Conservation (phyloP, 2,113 vertebrate species). For the Pseudorasbora parva region DNA sequence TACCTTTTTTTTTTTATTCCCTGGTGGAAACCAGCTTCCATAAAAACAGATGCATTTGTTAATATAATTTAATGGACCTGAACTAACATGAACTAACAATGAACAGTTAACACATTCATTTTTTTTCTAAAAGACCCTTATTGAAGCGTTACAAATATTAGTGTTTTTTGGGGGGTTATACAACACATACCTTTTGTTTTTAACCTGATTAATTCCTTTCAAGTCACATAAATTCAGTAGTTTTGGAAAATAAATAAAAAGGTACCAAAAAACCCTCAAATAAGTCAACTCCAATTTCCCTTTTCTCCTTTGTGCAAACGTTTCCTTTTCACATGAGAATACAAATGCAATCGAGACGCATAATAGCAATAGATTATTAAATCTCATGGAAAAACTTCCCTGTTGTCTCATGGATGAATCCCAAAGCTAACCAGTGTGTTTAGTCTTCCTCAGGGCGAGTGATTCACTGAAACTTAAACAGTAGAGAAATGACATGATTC, state of each 20-base stretch:
- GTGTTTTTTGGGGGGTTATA: neutral
- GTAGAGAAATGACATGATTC: slow-evolving; percentile 35
- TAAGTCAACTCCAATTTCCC: slow-evolving; percentile 13
- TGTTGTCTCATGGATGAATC: neutral
- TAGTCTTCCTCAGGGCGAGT: slow-evolving; percentile 38
- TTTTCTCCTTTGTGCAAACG: neutral
- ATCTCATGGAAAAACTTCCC: neutral
- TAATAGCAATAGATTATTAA: slow-evolving; percentile 11
- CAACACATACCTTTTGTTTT: slow-evolving; percentile 31
- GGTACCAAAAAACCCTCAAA: slow-evolving; percentile 13
- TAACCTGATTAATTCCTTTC: slow-evolving; percentile 8
- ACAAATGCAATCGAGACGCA: neutral
- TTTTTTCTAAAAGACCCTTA: neutral
- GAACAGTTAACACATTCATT: neutral
- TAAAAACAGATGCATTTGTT: no score
- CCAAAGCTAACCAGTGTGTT: slow-evolving; percentile 37
- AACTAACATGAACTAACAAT: no score
- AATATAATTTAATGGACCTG: no score
- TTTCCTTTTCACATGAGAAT: neutral
- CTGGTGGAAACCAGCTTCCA: no score
- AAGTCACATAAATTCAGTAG: neutral
- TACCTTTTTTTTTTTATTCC: no score
- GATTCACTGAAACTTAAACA: slow-evolving; percentile 40
- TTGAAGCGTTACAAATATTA: neutral
- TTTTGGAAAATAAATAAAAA: neutral